Conservation (phyloP, 1,140 invertebrate species). For the Drosophila ficusphila region DNA sequence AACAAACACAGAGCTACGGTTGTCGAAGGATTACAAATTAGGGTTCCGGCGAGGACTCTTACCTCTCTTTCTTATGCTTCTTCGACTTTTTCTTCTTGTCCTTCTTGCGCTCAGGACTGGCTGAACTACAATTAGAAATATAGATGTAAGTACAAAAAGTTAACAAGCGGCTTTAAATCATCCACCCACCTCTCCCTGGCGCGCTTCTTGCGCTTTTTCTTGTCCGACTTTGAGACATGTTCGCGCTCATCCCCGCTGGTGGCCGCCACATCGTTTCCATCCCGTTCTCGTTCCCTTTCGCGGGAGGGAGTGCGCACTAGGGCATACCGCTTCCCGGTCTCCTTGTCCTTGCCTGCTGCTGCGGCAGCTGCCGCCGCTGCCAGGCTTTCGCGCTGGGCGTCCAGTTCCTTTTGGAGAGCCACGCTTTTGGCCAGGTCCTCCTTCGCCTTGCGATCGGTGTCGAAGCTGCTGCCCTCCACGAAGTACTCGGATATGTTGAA, state of each 20-base stretch:
- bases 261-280: slow-evolving; percentile 19
- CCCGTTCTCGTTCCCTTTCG: slow-evolving; percentile 54
- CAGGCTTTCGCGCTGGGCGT: slow-evolving; percentile 83
- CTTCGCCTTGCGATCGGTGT: slow-evolving; percentile 92
- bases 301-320: slow-evolving; percentile 87
- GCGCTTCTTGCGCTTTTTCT: slow-evolving; percentile 85
- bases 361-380: slow-evolving; percentile 85
- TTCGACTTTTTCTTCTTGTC: slow-evolving; percentile 89
- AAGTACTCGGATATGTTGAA: slow-evolving; percentile 97
- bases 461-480: slow-evolving; percentile 96
- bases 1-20: slow-evolving; percentile 63
- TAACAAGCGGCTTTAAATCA: neutral
- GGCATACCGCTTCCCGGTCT: slow-evolving; percentile 86
- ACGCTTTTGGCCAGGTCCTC: slow-evolving; percentile 89
- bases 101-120: slow-evolving; percentile 87
- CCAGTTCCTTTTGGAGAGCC: slow-evolving; percentile 85
- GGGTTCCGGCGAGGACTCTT: slow-evolving; percentile 52
- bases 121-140: slow-evolving; percentile 82
- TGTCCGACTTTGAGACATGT: slow-evolving; percentile 83
- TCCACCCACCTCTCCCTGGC: slow-evolving; percentile 72
- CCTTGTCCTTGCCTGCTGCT: slow-evolving; percentile 80
- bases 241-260: slow-evolving; percentile 65
- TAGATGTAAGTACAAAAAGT: neutral
- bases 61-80: slow-evolving; percentile 89
- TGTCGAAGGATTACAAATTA: slow-evolving; percentile 23